Evolutionary conservation across 2,113 vertebrate species (phyloP).

Genomic region (Struthio camelus): DNA sequence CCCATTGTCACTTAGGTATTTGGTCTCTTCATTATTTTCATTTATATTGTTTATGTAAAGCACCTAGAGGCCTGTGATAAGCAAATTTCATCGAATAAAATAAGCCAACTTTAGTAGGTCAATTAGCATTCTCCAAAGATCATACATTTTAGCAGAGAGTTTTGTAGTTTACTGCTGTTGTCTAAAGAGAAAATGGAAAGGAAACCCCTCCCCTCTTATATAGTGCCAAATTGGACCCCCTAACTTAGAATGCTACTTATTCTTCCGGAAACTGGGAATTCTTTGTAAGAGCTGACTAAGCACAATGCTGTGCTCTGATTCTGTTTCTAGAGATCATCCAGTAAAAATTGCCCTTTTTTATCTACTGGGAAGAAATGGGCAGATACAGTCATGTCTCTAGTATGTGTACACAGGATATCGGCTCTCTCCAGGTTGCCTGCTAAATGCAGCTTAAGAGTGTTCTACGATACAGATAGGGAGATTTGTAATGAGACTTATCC

Average conservation of each 20-base stretch:
- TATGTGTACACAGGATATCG: constrained; percentile 55
- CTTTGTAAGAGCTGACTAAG: constrained; percentile 54
- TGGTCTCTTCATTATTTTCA: constrained; percentile 67
- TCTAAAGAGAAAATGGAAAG: constrained; percentile 47
- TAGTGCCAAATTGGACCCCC: constrained; percentile 47
- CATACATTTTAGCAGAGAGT: constrained; percentile 31
- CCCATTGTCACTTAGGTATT: constrained; percentile 62
- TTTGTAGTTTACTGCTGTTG: constrained; percentile 20
- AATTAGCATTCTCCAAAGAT: constrained; percentile 69
- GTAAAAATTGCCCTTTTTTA: constrained; percentile 54
- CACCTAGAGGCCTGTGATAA: constrained; percentile 67
- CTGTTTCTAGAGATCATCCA: constrained; percentile 58
- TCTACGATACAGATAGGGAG: constrained; percentile 20
- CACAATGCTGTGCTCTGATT: constrained; percentile 61
- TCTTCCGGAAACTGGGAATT: constrained; percentile 64
- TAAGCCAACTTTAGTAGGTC: constrained; percentile 67
- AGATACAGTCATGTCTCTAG: constrained; percentile 54
- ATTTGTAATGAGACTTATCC: constrained; percentile 44
- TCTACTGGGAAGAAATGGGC: constrained; percentile 65
- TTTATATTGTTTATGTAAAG: constrained; percentile 68
- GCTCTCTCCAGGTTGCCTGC: constrained; percentile 45
- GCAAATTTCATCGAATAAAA: constrained; percentile 63
- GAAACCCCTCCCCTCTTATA: background rate
- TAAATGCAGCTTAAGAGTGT: constrained; percentile 56
- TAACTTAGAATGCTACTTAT: constrained; percentile 61